Evolutionary conservation across 2,797 vertebrate genomes (phyloP).

Genomic region (Sebastes dallii): DNA sequence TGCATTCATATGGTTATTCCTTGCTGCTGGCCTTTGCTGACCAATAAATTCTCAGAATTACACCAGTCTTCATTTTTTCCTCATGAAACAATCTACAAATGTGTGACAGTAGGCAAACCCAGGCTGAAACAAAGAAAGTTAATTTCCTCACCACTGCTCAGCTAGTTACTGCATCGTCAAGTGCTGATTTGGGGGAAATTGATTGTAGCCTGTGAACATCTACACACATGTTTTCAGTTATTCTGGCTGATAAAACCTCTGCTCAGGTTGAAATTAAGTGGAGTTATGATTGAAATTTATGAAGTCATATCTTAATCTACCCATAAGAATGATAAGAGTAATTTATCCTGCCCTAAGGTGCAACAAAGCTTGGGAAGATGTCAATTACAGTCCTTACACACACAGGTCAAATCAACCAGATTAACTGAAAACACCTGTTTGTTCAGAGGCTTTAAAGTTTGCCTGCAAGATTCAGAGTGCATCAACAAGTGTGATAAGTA

Average conservation of each 20-base stretch:
- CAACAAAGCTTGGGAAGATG: background rate
- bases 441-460: background rate
- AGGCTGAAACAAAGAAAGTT: background rate
- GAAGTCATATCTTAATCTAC: background rate
- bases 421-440: background rate
- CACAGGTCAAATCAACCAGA: background rate
- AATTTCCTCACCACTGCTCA: background rate
- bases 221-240: background rate
- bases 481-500: background rate
- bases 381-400: no score
- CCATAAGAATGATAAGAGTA: background rate
- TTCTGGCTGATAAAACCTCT: background rate
- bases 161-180: background rate
- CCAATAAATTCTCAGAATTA: slow-evolving; percentile 56
- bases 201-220: background rate
- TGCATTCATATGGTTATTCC: slow-evolving; percentile 18
- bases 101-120: background rate
- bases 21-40: slow-evolving; percentile 55
- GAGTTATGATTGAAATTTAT: background rate
- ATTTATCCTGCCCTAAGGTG: background rate
- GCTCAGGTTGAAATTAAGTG: background rate
- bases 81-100: background rate
- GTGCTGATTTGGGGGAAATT: background rate
- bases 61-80: background rate
- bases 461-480: no score